A percentile compares a stretch with the other conserved stretches of the same genome.
phyloP scores from a whole-genome alignment of 2,797 vertebrate genomes.

The Ambastaia sidthimunki region DNA sequence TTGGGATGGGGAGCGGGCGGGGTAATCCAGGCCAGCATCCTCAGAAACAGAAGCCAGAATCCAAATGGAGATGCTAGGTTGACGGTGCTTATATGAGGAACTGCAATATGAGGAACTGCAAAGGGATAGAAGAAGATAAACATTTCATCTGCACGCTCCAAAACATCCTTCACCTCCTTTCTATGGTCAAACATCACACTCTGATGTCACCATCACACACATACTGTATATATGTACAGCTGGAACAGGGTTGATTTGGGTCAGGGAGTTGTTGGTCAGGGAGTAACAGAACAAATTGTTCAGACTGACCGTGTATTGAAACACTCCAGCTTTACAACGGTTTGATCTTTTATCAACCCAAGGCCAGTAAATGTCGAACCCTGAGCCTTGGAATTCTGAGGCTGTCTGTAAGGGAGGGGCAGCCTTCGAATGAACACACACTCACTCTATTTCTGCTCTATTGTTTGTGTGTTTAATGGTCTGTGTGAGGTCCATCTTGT shows the following conservation, averaged over 20 bases:
- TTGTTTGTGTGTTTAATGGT: slow-evolving; percentile 64
- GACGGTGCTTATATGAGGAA: background rate
- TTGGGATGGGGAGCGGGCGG: slow-evolving; percentile 56
- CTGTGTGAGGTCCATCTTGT: slow-evolving; percentile 65
- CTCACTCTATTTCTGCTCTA: slow-evolving; percentile 3
- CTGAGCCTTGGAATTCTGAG: slow-evolving; percentile 41
- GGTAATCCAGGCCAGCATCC: slow-evolving; percentile 57
- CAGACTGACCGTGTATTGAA: slow-evolving; percentile 21
- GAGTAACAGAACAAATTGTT: slow-evolving; percentile 32
- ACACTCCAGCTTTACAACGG: slow-evolving; percentile 18
- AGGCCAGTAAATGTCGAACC: slow-evolving; percentile 44
- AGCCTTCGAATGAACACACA: slow-evolving; percentile 26
- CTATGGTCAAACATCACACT: slow-evolving; percentile 9
- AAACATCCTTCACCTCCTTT: slow-evolving; percentile 5
- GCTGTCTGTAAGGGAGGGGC: slow-evolving; percentile 16
- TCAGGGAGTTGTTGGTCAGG: background rate
- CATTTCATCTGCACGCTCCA: background rate
- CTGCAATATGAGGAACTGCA: background rate
- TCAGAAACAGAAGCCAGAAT: slow-evolving; percentile 22
- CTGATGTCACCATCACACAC: background rate
- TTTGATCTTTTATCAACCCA: slow-evolving; percentile 42
- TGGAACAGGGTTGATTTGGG: background rate
- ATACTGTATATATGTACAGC: slow-evolving; percentile 13
- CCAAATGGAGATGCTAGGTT: slow-evolving; percentile 8
- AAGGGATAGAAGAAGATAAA: background rate